These are phyloP conservation scores for Lithodes maja DNA, from an alignment of 2,888 invertebrate genomes.

Conservation along the genomic window DNA sequence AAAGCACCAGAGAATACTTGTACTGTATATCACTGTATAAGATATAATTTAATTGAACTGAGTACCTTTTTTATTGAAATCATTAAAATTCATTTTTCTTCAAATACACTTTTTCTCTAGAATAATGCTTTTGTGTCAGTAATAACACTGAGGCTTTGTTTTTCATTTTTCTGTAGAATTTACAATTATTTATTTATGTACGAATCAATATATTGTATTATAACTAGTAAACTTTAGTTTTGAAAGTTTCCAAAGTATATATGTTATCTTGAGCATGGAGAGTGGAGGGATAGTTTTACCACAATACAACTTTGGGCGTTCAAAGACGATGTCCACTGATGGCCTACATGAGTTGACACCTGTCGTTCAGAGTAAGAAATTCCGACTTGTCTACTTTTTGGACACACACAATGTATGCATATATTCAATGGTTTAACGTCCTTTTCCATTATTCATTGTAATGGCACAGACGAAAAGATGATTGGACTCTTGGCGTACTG, in stretches of 20 bases:
- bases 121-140: constrained; percentile 65
- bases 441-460: no score
- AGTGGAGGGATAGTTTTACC: no score
- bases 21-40: constrained; percentile 68
- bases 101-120: constrained; percentile 60
- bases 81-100: constrained; percentile 64
- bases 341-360: no score
- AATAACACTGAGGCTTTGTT: constrained; percentile 60
- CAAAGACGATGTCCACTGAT: no score
- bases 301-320: no score
- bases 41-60: constrained; percentile 66
- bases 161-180: constrained; percentile 60
- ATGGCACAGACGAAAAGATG: no score
- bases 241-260: constrained; percentile 40
- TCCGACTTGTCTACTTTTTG: no score
- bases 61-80: constrained; percentile 65
- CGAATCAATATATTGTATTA: constrained; percentile 56
- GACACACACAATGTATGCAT: no score
- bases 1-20: constrained; percentile 68
- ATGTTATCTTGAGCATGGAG: background rate
- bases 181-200: constrained; percentile 58
- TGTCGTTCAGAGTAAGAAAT: no score
- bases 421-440: no score
- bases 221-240: constrained; percentile 42
- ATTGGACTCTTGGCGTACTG: no score